Conservation (phyloP, 1,140 invertebrate genomes). For the Vanessa atalanta region DNA sequence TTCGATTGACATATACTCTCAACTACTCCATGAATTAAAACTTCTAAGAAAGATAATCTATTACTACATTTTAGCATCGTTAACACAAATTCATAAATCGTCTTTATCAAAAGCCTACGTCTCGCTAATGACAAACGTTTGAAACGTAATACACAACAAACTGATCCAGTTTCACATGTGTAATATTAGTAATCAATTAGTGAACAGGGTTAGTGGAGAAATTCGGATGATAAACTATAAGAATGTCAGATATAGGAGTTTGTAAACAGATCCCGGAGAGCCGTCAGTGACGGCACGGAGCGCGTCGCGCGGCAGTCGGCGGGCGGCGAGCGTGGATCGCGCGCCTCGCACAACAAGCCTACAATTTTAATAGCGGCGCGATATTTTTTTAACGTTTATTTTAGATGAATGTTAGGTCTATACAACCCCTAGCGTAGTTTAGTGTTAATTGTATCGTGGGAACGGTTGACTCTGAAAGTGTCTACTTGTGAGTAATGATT, state of each 20-base stretch:
- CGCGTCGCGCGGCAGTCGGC: conserved; percentile 40
- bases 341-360: conserved; percentile 25
- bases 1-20: too few species aligned
- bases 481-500: conserved; percentile 16
- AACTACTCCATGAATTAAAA: too few species aligned
- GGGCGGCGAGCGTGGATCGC: conserved; percentile 33
- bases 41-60: too few species aligned
- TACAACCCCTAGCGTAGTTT: conserved; percentile 34
- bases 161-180: too few species aligned
- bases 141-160: too few species aligned
- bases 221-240: too few species aligned
- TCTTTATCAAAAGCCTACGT: too few species aligned
- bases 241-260: background rate
- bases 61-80: too few species aligned
- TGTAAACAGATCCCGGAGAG: background rate
- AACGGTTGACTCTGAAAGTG: conserved; percentile 13
- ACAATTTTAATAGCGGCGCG: conserved; percentile 7
- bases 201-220: too few species aligned
- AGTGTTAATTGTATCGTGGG: conserved; percentile 26
- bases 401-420: conserved; percentile 42
- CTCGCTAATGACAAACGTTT: too few species aligned
- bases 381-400: conserved; percentile 38
- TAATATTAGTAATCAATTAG: too few species aligned
- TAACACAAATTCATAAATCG: too few species aligned
- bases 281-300: conserved; percentile 5